phyloP scores from a whole-genome alignment of 2,888 invertebrate genomes.

The Caenorhabditis sp. region DNA sequence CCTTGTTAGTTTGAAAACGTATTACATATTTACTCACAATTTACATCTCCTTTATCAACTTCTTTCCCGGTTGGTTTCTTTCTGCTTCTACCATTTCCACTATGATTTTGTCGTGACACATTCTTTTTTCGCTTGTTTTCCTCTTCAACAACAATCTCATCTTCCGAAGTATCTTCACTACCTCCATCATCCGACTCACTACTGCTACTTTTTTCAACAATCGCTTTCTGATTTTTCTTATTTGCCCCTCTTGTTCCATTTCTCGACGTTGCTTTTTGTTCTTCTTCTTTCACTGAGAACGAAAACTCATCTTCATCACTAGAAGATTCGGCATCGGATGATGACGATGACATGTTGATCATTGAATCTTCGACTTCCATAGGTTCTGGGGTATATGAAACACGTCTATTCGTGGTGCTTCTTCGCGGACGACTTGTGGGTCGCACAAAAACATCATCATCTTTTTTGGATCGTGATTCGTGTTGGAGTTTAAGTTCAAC shows the following conservation, averaged over 20 bases:
- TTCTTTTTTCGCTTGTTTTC: background rate
- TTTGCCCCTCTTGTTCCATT: background rate
- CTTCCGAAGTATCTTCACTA: background rate
- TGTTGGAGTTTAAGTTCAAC: background rate
- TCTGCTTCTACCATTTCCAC: background rate
- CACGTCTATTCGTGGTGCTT: background rate
- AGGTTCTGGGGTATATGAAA: constrained; percentile 7
- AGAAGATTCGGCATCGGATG: background rate
- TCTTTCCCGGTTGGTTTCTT: constrained; percentile 10
- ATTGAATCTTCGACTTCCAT: constrained; percentile 9
- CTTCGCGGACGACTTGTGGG: constrained; percentile 13
- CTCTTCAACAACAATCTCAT: background rate
- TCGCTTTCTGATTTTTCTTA: too few species aligned
- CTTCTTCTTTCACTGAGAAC: constrained; percentile 1
- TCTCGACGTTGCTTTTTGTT: background rate
- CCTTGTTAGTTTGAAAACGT: too few species aligned
- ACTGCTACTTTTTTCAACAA: background rate
- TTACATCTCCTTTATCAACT: constrained; percentile 1
- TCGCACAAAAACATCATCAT: background rate
- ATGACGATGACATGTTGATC: constrained; percentile 8
- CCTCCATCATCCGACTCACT: background rate
- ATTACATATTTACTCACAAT: constrained; percentile 9
- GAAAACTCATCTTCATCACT: background rate
- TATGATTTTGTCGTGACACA: too few species aligned
- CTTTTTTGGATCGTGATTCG: background rate